Base-by-base conservation (phyloP, 2,888 invertebrate genomes). In the Anticlea derivata region DNA sequence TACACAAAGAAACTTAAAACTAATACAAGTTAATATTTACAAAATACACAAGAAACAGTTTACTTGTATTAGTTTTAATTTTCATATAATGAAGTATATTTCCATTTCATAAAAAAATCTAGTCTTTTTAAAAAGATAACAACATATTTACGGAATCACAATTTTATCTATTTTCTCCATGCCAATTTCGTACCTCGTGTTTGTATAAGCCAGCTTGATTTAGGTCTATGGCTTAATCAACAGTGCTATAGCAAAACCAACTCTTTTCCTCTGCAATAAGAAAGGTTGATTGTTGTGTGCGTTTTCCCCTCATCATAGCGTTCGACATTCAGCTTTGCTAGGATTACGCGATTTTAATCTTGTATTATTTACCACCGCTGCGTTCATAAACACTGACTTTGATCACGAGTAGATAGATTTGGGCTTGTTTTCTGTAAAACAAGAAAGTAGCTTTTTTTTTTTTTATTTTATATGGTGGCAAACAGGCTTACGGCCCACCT, bases 181-280 rank as follows among this genome's bases (percentile, higher is more conserved):
- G 73, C 76, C 56, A 71, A 63, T 61, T 72, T 73, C 81, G 81
- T 80, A 63, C 66, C 58, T n/a, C 54, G 59, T 70, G 75, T 83
- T 80, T 83, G 74, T 73, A 73, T 68, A 70, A 72, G 68, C 61
- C 67, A 61, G 38, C 54, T 58, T 66, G 62, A 67, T 63, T 69
- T 68, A 65, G 65, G 55, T 55, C 48, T 59, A 58, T 61, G 24
- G 57, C 52, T 37, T 41, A 54, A 59, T 57, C 49, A 60, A 55
- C 57, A 58, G 50, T 54, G 53, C 43, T 58, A 64, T 48, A 20
- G 54, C 33, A 71, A 60, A 68, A 53, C 63, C 30, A 58, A 60
- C 73, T 59, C 35, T 73, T 64, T 47, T 20, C n/a, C 54, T 5
- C 50, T n/a, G 46, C 7, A 35, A 62, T 65, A 70, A 59, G 55